Percentiles rank a stretch among this genome's conserved stretches.
phyloP scores from a whole-genome alignment of 2,113 vertebrate genomes.

The Coreoperca whiteheadi region DNA sequence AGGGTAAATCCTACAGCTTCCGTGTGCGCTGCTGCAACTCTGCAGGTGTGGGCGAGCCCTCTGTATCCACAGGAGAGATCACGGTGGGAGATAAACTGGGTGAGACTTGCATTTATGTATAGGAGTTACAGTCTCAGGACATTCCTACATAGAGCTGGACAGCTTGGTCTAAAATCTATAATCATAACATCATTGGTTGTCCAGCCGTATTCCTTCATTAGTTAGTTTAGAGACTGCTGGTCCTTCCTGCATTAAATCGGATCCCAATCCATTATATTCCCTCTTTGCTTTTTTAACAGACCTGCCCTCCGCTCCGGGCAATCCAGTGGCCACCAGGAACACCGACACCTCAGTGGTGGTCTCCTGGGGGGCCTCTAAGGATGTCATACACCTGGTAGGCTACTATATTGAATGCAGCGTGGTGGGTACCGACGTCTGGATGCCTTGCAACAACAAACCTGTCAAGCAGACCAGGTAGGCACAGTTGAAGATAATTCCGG shows the following conservation, averaged over 20 bases:
- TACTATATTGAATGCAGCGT: conserved; percentile 94
- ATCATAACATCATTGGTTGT: neutral
- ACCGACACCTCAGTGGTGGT: conserved; percentile 93
- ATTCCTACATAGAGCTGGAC: no score
- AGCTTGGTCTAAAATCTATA: neutral
- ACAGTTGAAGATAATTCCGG: neutral
- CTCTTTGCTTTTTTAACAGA: conserved; percentile 78
- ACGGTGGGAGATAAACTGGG: conserved; percentile 93
- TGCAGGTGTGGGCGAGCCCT: conserved; percentile 91
- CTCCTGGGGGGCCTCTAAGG: conserved; percentile 89
- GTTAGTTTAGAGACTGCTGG: neutral
- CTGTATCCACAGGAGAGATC: conserved; percentile 88
- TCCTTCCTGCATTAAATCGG: neutral
- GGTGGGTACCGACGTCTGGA: conserved; percentile 91
- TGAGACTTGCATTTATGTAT: conserved; percentile 66
- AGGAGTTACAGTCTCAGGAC: neutral
- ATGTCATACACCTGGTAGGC: conserved; percentile 89
- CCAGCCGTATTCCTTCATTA: neutral
- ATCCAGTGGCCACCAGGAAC: conserved; percentile 89
- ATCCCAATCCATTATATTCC: neutral
- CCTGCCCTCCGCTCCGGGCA: conserved; percentile 89
- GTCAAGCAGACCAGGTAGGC: conserved; percentile 92
- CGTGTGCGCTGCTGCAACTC: conserved; percentile 98
- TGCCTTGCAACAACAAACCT: conserved; percentile 97
- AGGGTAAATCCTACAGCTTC: conserved; percentile 95